Evolutionary conservation across 2,888 invertebrate genomes (phyloP).

Genomic region (Drosophila peninsularis): DNA sequence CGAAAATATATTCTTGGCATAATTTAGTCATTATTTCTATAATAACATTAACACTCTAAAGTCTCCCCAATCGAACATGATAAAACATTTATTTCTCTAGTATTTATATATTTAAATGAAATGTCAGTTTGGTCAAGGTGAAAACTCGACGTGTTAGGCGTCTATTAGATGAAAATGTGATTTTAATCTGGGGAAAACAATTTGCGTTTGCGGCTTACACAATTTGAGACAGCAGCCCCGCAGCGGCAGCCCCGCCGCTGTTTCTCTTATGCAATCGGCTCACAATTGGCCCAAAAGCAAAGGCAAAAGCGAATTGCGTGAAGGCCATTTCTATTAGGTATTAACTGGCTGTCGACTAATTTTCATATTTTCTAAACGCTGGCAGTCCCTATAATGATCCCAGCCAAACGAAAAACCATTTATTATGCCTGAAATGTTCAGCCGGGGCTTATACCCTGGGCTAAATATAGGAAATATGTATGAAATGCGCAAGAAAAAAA

Average conservation of each 20-base stretch:
- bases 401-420: conserved; percentile 42
- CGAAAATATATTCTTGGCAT: no score
- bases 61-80: background rate
- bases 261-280: conserved; percentile 38
- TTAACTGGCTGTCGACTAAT: conserved; percentile 51
- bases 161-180: conserved; percentile 32
- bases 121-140: conserved; percentile 34
- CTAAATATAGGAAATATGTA: background rate
- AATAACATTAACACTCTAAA: background rate
- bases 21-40: background rate
- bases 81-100: background rate
- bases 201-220: conserved; percentile 24
- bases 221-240: conserved; percentile 17
- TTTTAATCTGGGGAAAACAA: conserved; percentile 44
- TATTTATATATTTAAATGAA: background rate
- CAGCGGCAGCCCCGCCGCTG: conserved; percentile 9
- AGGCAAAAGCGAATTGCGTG: conserved; percentile 45
- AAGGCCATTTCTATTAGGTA: conserved; percentile 62
- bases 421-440: conserved; percentile 38
- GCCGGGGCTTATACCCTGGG: background rate
- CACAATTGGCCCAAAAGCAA: conserved; percentile 25
- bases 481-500: background rate
- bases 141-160: conserved; percentile 11
- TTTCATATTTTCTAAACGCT: conserved; percentile 43
- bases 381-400: background rate